Conservation (phyloP, 2,797 vertebrate species). For the Clarias fuscus region DNA sequence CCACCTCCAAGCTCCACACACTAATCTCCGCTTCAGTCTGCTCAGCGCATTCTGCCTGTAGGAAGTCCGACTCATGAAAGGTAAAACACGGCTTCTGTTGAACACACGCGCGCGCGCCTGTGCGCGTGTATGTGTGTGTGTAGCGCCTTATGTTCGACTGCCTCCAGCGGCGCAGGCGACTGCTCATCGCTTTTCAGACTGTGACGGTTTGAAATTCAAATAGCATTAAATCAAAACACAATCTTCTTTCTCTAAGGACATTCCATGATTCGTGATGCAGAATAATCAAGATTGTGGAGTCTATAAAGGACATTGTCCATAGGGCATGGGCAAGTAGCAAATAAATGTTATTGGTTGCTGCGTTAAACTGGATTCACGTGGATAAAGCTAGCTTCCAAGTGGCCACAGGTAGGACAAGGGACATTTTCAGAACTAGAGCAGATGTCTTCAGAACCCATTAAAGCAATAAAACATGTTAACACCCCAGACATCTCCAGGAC, state of each 20-base stretch:
- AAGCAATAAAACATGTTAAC: too few species aligned
- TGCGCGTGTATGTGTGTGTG: neutral
- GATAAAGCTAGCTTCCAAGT: neutral
- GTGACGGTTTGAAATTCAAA: slow-evolving; percentile 33
- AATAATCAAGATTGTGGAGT: neutral
- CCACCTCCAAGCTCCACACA: slow-evolving; percentile 28
- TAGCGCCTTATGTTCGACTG: slow-evolving; percentile 64
- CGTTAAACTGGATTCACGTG: neutral
- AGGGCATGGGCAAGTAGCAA: neutral
- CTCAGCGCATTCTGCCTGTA: neutral
- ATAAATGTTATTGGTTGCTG: neutral
- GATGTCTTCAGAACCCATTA: too few species aligned
- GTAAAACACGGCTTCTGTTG: slow-evolving; percentile 1
- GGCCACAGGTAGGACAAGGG: too few species aligned
- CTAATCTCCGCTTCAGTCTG: slow-evolving; percentile 17
- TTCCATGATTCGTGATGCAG: neutral
- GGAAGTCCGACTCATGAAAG: slow-evolving; percentile 4
- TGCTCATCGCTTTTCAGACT: slow-evolving; percentile 5
- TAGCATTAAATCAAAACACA: neutral
- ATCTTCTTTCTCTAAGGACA: neutral
- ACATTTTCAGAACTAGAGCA: too few species aligned
- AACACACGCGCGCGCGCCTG: neutral
- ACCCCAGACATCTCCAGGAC: too few species aligned
- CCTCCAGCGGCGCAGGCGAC: slow-evolving; percentile 65
- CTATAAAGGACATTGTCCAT: neutral